Percentiles rank a stretch among this genome's conserved stretches.
Conservation (phyloP, 2,113 vertebrate genomes). For the Athene cunicularia region DNA sequence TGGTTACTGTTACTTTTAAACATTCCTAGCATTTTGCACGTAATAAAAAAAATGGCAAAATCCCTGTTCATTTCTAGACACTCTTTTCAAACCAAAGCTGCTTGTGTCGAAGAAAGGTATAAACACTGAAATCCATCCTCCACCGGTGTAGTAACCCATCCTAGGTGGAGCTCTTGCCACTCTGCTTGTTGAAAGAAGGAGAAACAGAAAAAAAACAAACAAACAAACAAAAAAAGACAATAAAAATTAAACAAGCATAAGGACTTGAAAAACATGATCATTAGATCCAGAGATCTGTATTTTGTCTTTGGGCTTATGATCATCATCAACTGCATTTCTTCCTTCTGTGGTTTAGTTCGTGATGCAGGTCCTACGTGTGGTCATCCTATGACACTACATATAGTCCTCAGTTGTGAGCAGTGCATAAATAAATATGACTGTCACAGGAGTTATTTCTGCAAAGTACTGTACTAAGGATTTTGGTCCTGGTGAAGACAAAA, state of each 20-base stretch:
- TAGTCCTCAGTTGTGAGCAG: not conserved
- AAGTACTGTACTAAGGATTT: not conserved
- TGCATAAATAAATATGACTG: not conserved
- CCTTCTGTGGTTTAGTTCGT: not conserved
- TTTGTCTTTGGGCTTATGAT: not conserved
- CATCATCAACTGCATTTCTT: not conserved
- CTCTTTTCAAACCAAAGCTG: slow-evolving; percentile 2
- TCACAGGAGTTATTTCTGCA: not conserved
- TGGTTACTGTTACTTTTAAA: slow-evolving; percentile 69
- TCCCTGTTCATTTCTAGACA: slow-evolving; percentile 22
- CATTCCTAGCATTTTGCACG: slow-evolving; percentile 65
- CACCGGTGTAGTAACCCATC: not conserved
- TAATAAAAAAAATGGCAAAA: slow-evolving; percentile 62
- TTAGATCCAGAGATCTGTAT: not conserved
- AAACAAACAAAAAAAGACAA: not conserved
- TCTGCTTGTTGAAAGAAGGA: not conserved
- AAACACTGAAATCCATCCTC: not conserved
- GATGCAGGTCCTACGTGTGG: not conserved
- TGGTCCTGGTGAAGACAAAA: not conserved
- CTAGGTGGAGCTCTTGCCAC: not conserved
- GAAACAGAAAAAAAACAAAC: rapidly evolving
- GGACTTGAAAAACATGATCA: not conserved
- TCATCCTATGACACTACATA: not conserved
- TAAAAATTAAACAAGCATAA: not conserved
- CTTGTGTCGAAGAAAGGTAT: not conserved